phyloP scores from a whole-genome alignment of 2,888 invertebrate species.

The Chaetogeoica ovagalla region DNA sequence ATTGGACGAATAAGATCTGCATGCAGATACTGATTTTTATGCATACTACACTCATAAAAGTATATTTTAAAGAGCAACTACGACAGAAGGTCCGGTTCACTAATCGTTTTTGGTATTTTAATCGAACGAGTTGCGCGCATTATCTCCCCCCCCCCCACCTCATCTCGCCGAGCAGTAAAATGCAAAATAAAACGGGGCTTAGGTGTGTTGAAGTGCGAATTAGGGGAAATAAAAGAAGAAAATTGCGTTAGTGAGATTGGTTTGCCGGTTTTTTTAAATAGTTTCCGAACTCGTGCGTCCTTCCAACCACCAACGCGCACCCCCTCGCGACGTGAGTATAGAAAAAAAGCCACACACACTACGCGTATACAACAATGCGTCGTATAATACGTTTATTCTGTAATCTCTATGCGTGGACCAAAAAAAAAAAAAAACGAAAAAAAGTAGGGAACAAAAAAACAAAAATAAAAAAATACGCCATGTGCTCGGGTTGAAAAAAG shows the following conservation, averaged over 20 bases:
- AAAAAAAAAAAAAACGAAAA: neutral
- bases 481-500: constrained; percentile 9
- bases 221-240: constrained; percentile 12
- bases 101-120: neutral
- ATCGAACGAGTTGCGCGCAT: neutral
- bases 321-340: neutral
- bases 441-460: neutral
- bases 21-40: too few species aligned
- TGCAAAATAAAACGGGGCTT: constrained; percentile 22
- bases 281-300: constrained; percentile 15
- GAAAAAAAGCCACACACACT: constrained; percentile 21
- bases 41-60: too few species aligned
- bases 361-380: constrained; percentile 13
- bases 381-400: constrained; percentile 45
- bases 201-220: constrained; percentile 44
- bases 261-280: constrained; percentile 47
- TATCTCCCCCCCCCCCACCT: neutral
- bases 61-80: too few species aligned
- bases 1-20: too few species aligned
- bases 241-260: constrained; percentile 31
- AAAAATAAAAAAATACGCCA: constrained; percentile 22
- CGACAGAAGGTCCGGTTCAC: too few species aligned
- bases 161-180: constrained; percentile 19
- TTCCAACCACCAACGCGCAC: too few species aligned
- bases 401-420: constrained; percentile 30